Base-by-base conservation (phyloP, 1,140 invertebrate species). In the Scaptomyza pallida region DNA sequence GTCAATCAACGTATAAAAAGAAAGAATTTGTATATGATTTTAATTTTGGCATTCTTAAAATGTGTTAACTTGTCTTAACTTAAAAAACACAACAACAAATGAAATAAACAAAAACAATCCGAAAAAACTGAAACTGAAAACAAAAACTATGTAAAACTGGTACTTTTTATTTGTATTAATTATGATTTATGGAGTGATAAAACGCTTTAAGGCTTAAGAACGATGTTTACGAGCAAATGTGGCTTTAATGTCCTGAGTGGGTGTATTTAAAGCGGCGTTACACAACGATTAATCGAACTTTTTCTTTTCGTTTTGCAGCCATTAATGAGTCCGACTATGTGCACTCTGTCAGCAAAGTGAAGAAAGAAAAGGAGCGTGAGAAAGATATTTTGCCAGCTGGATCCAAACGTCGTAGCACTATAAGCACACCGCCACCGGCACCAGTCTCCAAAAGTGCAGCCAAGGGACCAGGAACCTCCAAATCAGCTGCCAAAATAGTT, bases 321-420 rank as follows among this genome's bases (percentile, higher is more conserved):
- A 90, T 90, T 35, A 90, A 78, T 43, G 89, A 90, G 63, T 68
- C 89, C 2, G 89, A 90, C 51, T 90, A 90, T 43, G 40, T 67
- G 3, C 44, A 61, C 37, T 23, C 75, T 9, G n/a, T 40, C 5
- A 63, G 30, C 2, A 90, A 88, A 57, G 30, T 90, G 2, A 90
- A 90, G 52, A 90, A 90, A 61, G 89, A 90, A 51, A 90, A 88
- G 44, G 89, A 75, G 17, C 56, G 72, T 2, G 81, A 81, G 5
- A 68, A 68, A 52, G 76, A 88, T 3, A 33, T 72, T 8, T 21
- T 88, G 0, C 56, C 75, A 0, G 44, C 72, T 16, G 88, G 86
- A 2, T 56, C 43, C 0, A 89, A 89, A 33, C 47, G 86, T 2
- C 71, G 86, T n/a, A 45, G 63, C 3, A 54, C 47, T 16, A 19